phyloP scores from a whole-genome alignment of 2,888 invertebrate genomes.

The Morpho deidamia region DNA sequence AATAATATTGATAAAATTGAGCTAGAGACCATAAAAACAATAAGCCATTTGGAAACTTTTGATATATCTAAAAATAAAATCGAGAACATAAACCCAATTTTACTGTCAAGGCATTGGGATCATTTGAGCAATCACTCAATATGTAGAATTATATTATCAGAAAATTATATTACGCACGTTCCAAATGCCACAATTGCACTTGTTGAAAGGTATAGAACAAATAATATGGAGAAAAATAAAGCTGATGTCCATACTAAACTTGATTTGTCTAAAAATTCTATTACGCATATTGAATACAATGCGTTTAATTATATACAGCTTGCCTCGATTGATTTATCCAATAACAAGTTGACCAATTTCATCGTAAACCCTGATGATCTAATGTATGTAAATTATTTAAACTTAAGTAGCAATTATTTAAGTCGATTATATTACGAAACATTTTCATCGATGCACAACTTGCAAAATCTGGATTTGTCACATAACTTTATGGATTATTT shows the following conservation, averaged over 20 bases:
- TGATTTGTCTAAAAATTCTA: constrained; percentile 56
- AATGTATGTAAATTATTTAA: constrained; percentile 44
- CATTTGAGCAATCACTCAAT: constrained; percentile 46
- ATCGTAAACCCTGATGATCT: constrained; percentile 47
- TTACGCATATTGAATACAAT: constrained; percentile 48
- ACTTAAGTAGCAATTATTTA: constrained; percentile 54
- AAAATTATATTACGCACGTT: constrained; percentile 45
- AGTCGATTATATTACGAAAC: constrained; percentile 42
- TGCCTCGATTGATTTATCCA: constrained; percentile 50
- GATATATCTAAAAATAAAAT: constrained; percentile 58
- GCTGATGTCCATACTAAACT: constrained; percentile 42
- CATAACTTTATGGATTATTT: constrained; percentile 47
- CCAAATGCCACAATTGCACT: constrained; percentile 47
- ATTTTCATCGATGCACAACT: constrained; percentile 49
- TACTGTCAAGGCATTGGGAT: constrained; percentile 58
- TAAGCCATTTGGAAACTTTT: constrained; percentile 59
- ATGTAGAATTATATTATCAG: constrained; percentile 56
- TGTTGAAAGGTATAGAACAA: constrained; percentile 34
- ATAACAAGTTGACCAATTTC: constrained; percentile 48
- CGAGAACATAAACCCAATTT: constrained; percentile 41
- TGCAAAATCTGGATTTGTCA: constrained; percentile 64
- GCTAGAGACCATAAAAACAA: constrained; percentile 48
- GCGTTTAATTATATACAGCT: constrained; percentile 53
- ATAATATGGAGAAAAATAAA: constrained; percentile 12
- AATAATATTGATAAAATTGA: constrained; percentile 54